A percentile compares a stretch with the other conserved stretches of the same genome.
Evolutionary conservation across 2,113 vertebrate genomes (phyloP).

Genomic region (Cepphus grylle): DNA sequence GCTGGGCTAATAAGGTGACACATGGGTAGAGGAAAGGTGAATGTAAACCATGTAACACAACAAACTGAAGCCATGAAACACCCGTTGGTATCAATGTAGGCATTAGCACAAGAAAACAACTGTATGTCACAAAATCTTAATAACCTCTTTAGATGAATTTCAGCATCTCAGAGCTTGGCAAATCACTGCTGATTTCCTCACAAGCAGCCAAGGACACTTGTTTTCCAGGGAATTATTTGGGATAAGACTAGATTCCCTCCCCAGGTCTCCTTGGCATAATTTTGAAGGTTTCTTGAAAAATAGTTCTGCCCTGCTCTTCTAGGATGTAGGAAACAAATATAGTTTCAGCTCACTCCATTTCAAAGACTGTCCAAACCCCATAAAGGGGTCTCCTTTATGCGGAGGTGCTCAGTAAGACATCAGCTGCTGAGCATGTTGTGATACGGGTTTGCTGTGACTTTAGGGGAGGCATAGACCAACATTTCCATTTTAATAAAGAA

Average conservation of each 20-base stretch:
- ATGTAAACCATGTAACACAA: not conserved
- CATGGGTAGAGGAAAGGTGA: not conserved
- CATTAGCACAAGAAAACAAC: not conserved
- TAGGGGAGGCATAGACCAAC: not conserved
- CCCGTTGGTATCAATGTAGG: not conserved
- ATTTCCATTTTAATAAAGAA: not conserved
- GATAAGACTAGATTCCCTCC: not conserved
- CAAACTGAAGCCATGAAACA: not conserved
- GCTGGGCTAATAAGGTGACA: not conserved
- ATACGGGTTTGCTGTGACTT: not conserved
- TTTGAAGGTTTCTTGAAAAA: not conserved
- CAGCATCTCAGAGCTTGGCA: not conserved
- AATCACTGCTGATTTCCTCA: not conserved
- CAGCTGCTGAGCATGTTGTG: not conserved
- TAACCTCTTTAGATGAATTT: not conserved
- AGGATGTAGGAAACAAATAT: not conserved
- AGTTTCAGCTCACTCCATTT: not conserved
- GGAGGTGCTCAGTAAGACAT: not conserved
- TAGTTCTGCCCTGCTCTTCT: not conserved
- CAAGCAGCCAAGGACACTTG: not conserved
- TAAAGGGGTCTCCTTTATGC: accelerated
- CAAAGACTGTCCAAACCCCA: not conserved
- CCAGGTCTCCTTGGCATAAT: not conserved
- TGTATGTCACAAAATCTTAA: not conserved
- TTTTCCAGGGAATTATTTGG: not conserved